Evolutionary conservation across 2,888 invertebrate genomes (phyloP).

Genomic region (Andrena bicolor): DNA sequence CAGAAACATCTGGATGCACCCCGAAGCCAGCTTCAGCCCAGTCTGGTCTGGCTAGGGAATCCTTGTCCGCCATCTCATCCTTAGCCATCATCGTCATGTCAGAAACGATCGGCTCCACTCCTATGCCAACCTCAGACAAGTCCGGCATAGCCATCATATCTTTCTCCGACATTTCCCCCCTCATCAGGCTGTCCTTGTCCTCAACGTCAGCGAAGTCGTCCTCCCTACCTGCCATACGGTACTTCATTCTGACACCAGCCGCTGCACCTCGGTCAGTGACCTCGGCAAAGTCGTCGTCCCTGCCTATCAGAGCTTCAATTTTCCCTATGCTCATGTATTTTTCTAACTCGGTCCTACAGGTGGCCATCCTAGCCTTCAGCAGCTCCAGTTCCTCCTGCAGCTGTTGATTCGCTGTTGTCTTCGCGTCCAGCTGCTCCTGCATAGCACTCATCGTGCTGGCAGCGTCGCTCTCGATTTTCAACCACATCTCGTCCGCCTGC

Average conservation of each 20-base stretch:
- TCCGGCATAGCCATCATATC: constrained; percentile 20
- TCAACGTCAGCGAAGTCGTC: constrained; percentile 23
- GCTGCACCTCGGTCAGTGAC: constrained; percentile 50
- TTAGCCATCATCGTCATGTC: no score
- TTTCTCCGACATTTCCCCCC: constrained; percentile 29
- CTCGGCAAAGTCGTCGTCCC: constrained; percentile 65
- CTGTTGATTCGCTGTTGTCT: constrained; percentile 86
- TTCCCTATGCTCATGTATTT: constrained; percentile 86
- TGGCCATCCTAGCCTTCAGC: constrained; percentile 86
- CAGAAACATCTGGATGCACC: constrained; percentile 5
- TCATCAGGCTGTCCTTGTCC: neutral
- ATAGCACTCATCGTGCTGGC: constrained; percentile 83
- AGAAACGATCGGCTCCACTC: no score
- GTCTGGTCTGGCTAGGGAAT: no score
- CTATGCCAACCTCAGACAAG: no score
- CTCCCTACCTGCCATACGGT: neutral
- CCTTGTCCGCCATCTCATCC: no score
- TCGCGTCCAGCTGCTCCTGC: constrained; percentile 86
- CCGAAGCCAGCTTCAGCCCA: no score
- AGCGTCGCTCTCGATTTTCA: constrained; percentile 86
- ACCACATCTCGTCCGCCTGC: constrained; percentile 90
- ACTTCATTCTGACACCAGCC: constrained; percentile 1
- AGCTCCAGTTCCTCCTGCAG: constrained; percentile 86
- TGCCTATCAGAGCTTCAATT: constrained; percentile 76
- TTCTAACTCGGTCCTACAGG: constrained; percentile 85